These are phyloP conservation scores for Sylvia borin DNA, from an alignment of 2,797 vertebrate species.

Conservation along the genomic window DNA sequence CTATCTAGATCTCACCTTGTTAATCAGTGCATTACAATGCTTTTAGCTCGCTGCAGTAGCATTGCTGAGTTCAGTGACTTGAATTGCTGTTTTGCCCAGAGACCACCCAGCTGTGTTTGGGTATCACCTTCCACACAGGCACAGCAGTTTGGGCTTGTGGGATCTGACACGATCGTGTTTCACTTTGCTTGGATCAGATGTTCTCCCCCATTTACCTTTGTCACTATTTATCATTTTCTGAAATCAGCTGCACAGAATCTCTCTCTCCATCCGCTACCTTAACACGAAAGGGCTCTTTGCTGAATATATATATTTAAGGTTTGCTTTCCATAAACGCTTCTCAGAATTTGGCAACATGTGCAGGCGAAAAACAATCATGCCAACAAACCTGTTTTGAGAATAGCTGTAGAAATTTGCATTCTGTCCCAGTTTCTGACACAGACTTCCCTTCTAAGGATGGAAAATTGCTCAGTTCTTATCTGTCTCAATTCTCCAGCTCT, in stretches of 20 bases:
- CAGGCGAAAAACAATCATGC: neutral
- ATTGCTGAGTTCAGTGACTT: neutral
- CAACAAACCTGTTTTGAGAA: conserved; percentile 36
- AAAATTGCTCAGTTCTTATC: conserved; percentile 45
- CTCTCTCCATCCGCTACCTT: neutral
- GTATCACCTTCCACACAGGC: neutral
- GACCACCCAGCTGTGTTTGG: neutral
- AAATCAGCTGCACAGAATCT: neutral
- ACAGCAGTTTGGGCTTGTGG: neutral
- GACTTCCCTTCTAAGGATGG: conserved; percentile 23
- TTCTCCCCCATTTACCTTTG: neutral
- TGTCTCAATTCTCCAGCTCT: conserved; percentile 15
- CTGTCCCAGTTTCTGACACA: conserved; percentile 14
- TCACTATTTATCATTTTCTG: neutral
- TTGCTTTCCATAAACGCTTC: neutral
- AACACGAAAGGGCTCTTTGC: neutral
- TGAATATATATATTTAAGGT: neutral
- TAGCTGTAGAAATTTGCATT: conserved; percentile 25
- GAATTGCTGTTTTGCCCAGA: neutral
- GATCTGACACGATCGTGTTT: neutral
- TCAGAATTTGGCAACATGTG: conserved; percentile 3
- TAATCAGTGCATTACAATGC: neutral
- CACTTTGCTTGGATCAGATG: neutral
- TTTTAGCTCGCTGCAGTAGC: neutral
- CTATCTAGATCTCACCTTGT: neutral